phyloP scores from a whole-genome alignment of 35 echinoderm and acorn worm species.

The Acanthaster planci region DNA sequence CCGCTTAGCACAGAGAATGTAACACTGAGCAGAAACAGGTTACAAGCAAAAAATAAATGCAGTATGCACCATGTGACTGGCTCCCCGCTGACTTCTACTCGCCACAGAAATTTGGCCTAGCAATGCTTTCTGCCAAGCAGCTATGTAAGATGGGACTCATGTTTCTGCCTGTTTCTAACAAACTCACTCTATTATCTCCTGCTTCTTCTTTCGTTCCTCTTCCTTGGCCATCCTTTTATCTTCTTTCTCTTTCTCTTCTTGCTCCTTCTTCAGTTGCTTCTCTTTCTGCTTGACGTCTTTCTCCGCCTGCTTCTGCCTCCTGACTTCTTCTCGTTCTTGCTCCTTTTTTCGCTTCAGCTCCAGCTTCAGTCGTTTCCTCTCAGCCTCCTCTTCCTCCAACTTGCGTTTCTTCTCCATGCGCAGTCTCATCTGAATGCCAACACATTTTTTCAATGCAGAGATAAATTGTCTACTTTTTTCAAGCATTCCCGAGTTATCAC shows the following conservation, averaged over 20 bases:
- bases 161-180: too few species aligned
- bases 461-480: too few species aligned
- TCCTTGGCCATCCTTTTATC: slow-evolving; percentile 49
- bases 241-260: slow-evolving; percentile 42
- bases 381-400: slow-evolving; percentile 51
- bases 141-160: too few species aligned
- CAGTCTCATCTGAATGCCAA: slow-evolving; percentile 24
- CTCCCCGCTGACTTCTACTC: too few species aligned
- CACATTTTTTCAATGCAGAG: background rate
- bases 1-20: too few species aligned
- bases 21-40: too few species aligned
- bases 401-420: slow-evolving; percentile 62
- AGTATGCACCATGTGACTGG: too few species aligned
- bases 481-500: too few species aligned
- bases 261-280: slow-evolving; percentile 48
- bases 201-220: slow-evolving; percentile 32
- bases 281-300: slow-evolving; percentile 37
- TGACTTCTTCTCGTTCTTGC: slow-evolving; percentile 26
- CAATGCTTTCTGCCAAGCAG: too few species aligned
- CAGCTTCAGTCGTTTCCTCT: slow-evolving; percentile 45
- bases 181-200: slow-evolving; percentile 29
- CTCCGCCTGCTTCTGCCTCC: slow-evolving; percentile 19
- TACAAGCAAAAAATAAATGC: too few species aligned
- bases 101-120: too few species aligned
- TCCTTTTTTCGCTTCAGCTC: slow-evolving; percentile 28